Base-by-base conservation (phyloP, 2,113 vertebrate species). In the Bufo bufo region DNA sequence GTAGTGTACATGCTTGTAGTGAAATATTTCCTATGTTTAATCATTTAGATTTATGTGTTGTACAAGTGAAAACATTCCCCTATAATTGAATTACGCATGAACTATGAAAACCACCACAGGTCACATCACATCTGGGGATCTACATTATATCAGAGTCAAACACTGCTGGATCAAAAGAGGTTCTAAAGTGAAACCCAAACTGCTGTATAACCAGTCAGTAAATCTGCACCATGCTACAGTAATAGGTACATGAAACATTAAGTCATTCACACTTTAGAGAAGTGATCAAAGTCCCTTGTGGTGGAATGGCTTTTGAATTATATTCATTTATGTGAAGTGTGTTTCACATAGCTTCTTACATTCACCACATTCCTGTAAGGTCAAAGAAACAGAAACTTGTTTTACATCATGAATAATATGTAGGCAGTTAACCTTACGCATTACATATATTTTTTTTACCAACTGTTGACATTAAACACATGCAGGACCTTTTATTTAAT, bases 11-110 rank as follows among this genome's bases (percentile, higher is more conserved):
- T 50, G 17, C 72, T 50, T 75, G 77, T 78, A 23, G 50, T 82
- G 77, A 91, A n/a, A 87, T 85, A 82, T 89, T 4, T 49, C 85
- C 77, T 74, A 74, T 61, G 10, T 49, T 83, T 50, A 47, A 7
- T 45, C 23, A 12, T 45, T 61, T 17, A 10, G 78, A 81, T 81
- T 17, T 81, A 81, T 81, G 33, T 45, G 16, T 61, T 45, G 4
- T 59, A 61, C 23, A 81, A 45, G 78, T 81, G 4, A 33, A 45
- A 81, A 81, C 78, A 81, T 81, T 81, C 78, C 78, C 33, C n/a
- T 14, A 58, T 81, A 81, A 81, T 59, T 81, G 14, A 81, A 81
- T 81, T 81, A 81, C 9, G 56, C 78, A 45, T 59, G 77, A 52
- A n/a, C 45, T 78, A 45, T 81, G 8, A 45, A 81, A 56, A 45